Conservation (phyloP, 2,113 vertebrate species). For the Sprattus sprattus region DNA sequence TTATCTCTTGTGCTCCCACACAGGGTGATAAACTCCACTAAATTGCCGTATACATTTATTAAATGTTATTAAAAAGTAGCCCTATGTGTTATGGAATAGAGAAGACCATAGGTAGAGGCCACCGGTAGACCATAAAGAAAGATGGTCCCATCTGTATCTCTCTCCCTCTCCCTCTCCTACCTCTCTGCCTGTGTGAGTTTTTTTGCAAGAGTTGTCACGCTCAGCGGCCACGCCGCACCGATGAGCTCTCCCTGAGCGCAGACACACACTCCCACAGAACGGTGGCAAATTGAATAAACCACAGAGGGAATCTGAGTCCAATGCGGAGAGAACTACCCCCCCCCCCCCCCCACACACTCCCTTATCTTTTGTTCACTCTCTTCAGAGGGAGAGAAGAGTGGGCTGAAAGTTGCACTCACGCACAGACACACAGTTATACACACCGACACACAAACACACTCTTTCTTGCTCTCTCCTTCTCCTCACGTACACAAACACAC, state of each 20-base stretch:
- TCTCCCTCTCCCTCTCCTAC: slow-evolving; percentile 43
- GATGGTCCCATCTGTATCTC: background rate
- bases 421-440: no score
- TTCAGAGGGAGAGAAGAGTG: slow-evolving; percentile 16
- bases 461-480: background rate
- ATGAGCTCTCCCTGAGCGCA: slow-evolving; percentile 39
- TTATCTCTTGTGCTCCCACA: background rate
- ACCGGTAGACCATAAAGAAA: no score
- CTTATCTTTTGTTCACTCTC: slow-evolving; percentile 54
- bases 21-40: no score
- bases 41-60: no score
- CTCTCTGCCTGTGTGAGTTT: slow-evolving; percentile 50
- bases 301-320: slow-evolving; percentile 52
- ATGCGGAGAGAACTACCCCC: slow-evolving; percentile 22
- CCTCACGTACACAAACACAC: background rate
- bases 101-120: no score
- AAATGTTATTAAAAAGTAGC: no score
- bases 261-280: slow-evolving; percentile 47
- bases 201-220: slow-evolving; percentile 41
- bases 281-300: slow-evolving; percentile 62
- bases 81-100: no score
- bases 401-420: no score
- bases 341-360: slow-evolving; percentile 28
- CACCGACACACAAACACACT: background rate
- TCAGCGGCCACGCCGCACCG: slow-evolving; percentile 47